Evolutionary conservation across 2,113 vertebrate species (phyloP).

Genomic region (Nibea coibor): DNA sequence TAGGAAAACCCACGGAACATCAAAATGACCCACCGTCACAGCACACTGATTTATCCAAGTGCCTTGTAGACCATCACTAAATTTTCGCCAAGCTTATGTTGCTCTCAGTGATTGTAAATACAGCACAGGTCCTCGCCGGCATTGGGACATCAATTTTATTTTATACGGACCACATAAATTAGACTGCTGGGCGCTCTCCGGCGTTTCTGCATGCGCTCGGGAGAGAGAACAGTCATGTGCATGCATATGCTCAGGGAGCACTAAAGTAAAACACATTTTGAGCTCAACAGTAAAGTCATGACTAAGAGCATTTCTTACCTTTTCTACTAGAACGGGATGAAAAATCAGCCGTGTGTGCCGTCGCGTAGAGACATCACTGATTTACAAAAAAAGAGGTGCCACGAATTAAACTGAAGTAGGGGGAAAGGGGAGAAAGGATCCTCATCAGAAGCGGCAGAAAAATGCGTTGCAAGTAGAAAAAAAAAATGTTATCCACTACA

Average conservation of each 20-base stretch:
- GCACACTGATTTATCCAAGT: slow-evolving; percentile 29
- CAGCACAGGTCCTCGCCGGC: background rate
- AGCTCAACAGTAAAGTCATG: slow-evolving; percentile 22
- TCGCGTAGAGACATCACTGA: slow-evolving; percentile 83
- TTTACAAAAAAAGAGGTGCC: slow-evolving; percentile 81
- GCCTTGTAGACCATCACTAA: background rate
- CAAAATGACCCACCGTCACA: slow-evolving; percentile 24
- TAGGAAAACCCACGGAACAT: slow-evolving; percentile 33
- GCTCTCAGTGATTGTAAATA: slow-evolving; percentile 11
- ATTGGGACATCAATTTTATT: slow-evolving; percentile 38
- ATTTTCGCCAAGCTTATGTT: slow-evolving; percentile 6
- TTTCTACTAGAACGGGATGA: slow-evolving; percentile 60
- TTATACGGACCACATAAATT: slow-evolving; percentile 33
- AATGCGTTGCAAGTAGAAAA: slow-evolving; percentile 57
- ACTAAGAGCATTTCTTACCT: slow-evolving; percentile 75
- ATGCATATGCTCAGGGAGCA: background rate
- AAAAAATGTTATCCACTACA: slow-evolving; percentile 80
- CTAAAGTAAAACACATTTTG: slow-evolving; percentile 33
- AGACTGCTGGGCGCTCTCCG: slow-evolving; percentile 32
- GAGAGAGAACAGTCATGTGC: slow-evolving; percentile 4
- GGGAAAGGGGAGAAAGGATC: slow-evolving; percentile 64
- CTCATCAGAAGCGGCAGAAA: slow-evolving; percentile 71
- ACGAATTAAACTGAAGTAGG: slow-evolving; percentile 77
- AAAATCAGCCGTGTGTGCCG: slow-evolving; percentile 79
- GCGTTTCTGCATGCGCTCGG: slow-evolving; percentile 38